Conservation (phyloP, 2,113 vertebrate genomes). For the Passer montanus region DNA sequence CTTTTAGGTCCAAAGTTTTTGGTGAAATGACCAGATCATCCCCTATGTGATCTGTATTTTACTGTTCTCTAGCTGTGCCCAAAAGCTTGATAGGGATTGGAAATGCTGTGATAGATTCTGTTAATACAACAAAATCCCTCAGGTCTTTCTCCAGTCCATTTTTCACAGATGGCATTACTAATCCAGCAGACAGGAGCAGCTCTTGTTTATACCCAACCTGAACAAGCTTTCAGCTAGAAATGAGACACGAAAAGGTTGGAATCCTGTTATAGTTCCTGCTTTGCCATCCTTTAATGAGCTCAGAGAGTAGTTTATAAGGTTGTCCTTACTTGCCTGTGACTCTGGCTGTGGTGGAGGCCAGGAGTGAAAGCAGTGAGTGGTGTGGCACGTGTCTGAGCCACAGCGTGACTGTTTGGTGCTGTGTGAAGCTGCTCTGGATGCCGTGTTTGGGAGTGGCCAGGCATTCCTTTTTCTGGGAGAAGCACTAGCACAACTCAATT, state of each 20-base stretch:
- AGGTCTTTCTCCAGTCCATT: background rate
- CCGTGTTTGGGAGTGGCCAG: background rate
- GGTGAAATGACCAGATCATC: background rate
- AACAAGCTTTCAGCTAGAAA: background rate
- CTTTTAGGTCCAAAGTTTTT: background rate
- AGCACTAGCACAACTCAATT: background rate
- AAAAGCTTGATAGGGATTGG: background rate
- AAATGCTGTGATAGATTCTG: background rate
- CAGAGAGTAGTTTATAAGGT: background rate
- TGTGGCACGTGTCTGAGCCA: background rate
- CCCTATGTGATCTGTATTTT: background rate
- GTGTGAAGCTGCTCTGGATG: background rate
- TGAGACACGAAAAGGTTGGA: background rate
- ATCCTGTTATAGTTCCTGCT: slow-evolving; percentile 7
- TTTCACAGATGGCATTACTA: slow-evolving; percentile 5
- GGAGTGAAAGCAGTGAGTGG: background rate
- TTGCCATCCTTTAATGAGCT: slow-evolving; percentile 22
- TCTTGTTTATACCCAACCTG: background rate
- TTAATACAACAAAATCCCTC: background rate
- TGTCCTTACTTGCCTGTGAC: background rate
- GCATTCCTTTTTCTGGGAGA: background rate
- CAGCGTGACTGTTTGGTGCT: background rate
- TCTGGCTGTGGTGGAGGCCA: background rate
- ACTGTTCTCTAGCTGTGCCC: background rate
- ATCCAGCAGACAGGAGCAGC: background rate